A percentile compares a stretch with the other conserved stretches of the same genome.
Conservation (phyloP, 2,797 vertebrate genomes). For the Synanceia verrucosa region DNA sequence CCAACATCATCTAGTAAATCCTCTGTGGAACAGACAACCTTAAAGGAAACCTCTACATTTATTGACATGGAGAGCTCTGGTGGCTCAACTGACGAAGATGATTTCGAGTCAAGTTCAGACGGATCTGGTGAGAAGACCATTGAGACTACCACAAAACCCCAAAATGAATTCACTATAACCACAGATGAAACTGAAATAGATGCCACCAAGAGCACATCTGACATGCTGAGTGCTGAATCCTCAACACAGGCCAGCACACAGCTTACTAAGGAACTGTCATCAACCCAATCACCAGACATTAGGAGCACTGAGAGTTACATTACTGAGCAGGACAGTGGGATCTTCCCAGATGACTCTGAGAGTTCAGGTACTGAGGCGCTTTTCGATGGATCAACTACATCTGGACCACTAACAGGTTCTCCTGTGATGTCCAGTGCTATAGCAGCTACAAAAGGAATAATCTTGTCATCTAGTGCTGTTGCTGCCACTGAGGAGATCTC, state of each 20-base stretch:
- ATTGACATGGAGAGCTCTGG: conserved; percentile 63
- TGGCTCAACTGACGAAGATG: conserved; percentile 33
- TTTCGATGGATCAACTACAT: conserved; percentile 13
- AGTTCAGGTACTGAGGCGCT: conserved; percentile 25
- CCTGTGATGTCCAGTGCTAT: conserved; percentile 22
- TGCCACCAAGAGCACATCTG: conserved; percentile 34
- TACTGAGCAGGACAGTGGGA: conserved; percentile 63
- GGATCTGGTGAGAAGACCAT: conserved; percentile 54
- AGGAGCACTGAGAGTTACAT: conserved; percentile 23
- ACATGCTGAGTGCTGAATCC: conserved; percentile 21
- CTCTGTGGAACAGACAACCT: conserved; percentile 5
- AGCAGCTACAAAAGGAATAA: conserved; percentile 9
- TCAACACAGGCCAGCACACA: conserved; percentile 23
- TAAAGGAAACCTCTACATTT: conserved; percentile 34
- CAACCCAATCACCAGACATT: conserved; percentile 40
- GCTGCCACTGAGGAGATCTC: conserved; percentile 8
- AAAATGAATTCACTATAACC: conserved; percentile 38
- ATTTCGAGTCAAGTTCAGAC: conserved; percentile 58
- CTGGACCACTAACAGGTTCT: conserved; percentile 29
- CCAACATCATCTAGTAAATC: neutral
- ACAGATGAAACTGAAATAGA: conserved; percentile 76
- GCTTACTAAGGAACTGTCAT: conserved; percentile 5
- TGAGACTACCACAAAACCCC: conserved; percentile 45
- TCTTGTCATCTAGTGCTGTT: conserved; percentile 7
- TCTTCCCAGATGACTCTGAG: conserved; percentile 45